phyloP scores from a whole-genome alignment of 1,140 invertebrate species.

The Saccostrea echinata region DNA sequence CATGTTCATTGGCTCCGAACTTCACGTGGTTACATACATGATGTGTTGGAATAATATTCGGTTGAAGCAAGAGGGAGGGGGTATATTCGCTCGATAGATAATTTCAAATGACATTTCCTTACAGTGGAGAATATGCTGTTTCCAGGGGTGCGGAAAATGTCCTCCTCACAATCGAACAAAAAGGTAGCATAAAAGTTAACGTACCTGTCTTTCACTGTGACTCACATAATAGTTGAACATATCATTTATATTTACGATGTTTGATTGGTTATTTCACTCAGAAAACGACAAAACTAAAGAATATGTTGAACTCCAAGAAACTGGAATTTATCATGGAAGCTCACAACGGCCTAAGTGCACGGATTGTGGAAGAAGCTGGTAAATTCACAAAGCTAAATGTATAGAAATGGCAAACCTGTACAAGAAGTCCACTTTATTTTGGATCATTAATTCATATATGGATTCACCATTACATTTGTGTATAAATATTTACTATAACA shows the following conservation, averaged over 20 bases:
- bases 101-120: not conserved
- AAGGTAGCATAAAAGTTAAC: not conserved
- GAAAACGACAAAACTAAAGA: constrained; percentile 79
- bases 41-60: no score
- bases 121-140: constrained; percentile 3
- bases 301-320: constrained; percentile 78
- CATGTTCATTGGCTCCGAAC: not conserved
- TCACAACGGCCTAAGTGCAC: constrained; percentile 81
- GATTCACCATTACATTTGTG: no score
- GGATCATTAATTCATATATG: no score
- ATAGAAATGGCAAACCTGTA: no score
- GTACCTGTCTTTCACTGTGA: not conserved
- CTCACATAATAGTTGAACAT: not conserved
- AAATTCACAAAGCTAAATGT: not conserved
- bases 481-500: no score
- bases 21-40: not conserved
- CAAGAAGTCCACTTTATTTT: no score
- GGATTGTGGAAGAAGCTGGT: constrained; percentile 81
- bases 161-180: not conserved
- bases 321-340: constrained; percentile 82
- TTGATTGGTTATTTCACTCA: constrained; percentile 52
- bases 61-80: no score
- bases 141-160: constrained; percentile 20
- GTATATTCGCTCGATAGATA: no score
- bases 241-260: not conserved